Conservation (phyloP, 2,113 vertebrate species). For the Planiliza haematocheilus region DNA sequence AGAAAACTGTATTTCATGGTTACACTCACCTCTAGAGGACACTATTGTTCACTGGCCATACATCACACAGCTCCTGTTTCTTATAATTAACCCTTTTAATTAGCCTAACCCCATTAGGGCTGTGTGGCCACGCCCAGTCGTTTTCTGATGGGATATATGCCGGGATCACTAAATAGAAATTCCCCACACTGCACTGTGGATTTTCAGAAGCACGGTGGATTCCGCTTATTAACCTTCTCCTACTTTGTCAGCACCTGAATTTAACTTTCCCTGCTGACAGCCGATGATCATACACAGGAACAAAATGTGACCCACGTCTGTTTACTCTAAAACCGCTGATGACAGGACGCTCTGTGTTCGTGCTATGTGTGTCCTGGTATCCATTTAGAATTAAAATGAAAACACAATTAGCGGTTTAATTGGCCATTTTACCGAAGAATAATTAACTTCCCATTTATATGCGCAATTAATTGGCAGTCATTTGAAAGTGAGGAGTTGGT, state of each 20-base stretch:
- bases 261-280: neutral
- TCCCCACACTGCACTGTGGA: slow-evolving; percentile 20
- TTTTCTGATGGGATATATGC: slow-evolving; percentile 44
- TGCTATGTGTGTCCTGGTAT: slow-evolving; percentile 87
- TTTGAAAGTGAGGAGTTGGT: slow-evolving; percentile 88
- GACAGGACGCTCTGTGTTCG: slow-evolving; percentile 81
- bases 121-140: slow-evolving; percentile 42
- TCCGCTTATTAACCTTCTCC: neutral
- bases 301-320: neutral
- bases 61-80: slow-evolving; percentile 60
- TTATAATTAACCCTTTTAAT: slow-evolving; percentile 73
- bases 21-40: slow-evolving; percentile 84
- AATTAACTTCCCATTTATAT: slow-evolving; percentile 97
- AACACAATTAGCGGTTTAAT: slow-evolving; percentile 99
- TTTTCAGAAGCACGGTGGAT: neutral
- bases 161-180: slow-evolving; percentile 37
- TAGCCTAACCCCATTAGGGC: slow-evolving; percentile 67
- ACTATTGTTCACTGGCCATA: slow-evolving; percentile 83
- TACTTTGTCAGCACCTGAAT: neutral
- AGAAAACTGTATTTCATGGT: slow-evolving; percentile 38
- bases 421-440: slow-evolving; percentile 96
- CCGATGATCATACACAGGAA: neutral
- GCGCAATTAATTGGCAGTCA: slow-evolving; percentile 97
- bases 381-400: slow-evolving; percentile 94
- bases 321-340: slow-evolving; percentile 4